Evolutionary conservation across 35 echinoderm and acorn worm species (phyloP).

Genomic region (Ophiothrix spiculata): DNA sequence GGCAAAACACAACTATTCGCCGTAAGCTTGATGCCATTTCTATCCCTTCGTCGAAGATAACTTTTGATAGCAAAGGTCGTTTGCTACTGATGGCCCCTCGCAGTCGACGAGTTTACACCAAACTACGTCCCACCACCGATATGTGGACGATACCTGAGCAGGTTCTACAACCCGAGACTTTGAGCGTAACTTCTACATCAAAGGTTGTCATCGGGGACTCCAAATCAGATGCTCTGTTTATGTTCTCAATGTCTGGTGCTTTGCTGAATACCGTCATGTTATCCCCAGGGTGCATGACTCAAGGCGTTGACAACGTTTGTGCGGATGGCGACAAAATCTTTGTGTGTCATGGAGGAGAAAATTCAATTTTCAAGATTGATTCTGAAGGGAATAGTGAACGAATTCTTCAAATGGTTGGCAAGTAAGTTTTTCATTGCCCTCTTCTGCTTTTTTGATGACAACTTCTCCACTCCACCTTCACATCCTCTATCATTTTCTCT

Average conservation of each 20-base stretch:
- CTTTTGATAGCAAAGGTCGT: not conserved
- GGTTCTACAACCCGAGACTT: not conserved
- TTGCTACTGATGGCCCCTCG: not conserved
- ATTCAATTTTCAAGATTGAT: not conserved
- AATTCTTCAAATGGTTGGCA: not conserved
- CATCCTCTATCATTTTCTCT: no score
- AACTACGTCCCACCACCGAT: not conserved
- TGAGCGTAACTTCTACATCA: not conserved
- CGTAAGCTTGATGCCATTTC: not conserved
- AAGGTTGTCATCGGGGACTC: not conserved
- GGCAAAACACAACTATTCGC: not conserved
- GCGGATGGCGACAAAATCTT: not conserved
- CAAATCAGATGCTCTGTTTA: not conserved
- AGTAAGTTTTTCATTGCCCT: not conserved
- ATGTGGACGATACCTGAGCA: not conserved
- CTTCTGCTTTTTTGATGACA: not conserved
- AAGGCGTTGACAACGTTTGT: not conserved
- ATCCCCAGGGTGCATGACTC: not conserved
- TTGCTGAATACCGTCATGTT: not conserved
- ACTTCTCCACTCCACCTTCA: not conserved
- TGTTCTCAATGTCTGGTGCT: not conserved
- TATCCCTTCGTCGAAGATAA: not conserved
- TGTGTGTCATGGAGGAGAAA: not conserved
- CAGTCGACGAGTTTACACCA: not conserved
- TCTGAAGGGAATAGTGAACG: not conserved